Evolutionary conservation across 2,888 invertebrate genomes (phyloP).

Genomic region (Nowickia ferox): DNA sequence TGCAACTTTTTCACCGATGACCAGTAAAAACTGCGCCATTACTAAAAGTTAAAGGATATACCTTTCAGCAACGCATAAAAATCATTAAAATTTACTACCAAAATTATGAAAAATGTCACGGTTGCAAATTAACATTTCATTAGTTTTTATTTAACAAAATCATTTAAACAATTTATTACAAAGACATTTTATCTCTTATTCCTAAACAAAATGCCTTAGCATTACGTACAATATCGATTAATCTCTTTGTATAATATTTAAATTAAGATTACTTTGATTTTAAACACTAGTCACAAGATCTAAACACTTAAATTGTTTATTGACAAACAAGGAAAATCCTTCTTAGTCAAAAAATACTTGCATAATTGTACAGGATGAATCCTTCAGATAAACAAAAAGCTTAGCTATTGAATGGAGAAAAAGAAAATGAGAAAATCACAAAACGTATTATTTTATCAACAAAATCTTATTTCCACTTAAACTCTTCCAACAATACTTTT

Average conservation of each 20-base stretch:
- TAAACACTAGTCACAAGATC: slow-evolving; percentile 56
- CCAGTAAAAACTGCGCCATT: too few species aligned
- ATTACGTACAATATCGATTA: slow-evolving; percentile 4
- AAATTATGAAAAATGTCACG: too few species aligned
- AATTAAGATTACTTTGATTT: slow-evolving; percentile 53
- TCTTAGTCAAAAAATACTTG: slow-evolving; percentile 7
- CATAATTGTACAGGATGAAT: slow-evolving; percentile 27
- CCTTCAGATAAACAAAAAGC: slow-evolving; percentile 58
- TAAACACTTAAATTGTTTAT: slow-evolving; percentile 63
- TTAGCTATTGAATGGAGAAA: slow-evolving; percentile 26
- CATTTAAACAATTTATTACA: neutral
- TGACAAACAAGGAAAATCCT: slow-evolving; percentile 62
- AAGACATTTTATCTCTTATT: neutral
- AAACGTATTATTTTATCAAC: slow-evolving; percentile 55
- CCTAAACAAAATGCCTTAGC: neutral
- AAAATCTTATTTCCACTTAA: slow-evolving; percentile 61
- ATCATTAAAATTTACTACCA: too few species aligned
- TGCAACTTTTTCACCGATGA: too few species aligned
- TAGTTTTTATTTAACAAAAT: neutral
- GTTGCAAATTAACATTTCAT: neutral
- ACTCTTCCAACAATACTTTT: slow-evolving; percentile 54
- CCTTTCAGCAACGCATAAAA: too few species aligned
- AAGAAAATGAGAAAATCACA: slow-evolving; percentile 25
- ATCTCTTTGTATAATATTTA: slow-evolving; percentile 35
- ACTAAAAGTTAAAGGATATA: too few species aligned